Evolutionary conservation across 2,797 vertebrate genomes (phyloP).

Genomic region (Centropyge bicolor): DNA sequence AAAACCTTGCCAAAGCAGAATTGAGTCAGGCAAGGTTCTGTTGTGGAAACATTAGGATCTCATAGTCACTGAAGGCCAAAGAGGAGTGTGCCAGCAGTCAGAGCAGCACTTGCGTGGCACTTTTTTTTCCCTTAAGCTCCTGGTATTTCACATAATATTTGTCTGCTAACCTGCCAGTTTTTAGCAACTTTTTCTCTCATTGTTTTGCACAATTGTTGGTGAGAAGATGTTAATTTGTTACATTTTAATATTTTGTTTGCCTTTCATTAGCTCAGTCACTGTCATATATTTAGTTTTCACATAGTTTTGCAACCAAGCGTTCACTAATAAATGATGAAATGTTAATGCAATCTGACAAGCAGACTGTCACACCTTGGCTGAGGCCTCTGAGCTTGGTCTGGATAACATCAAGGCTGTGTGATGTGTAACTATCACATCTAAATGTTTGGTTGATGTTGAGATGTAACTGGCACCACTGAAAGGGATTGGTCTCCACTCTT

Average conservation of each 20-base stretch:
- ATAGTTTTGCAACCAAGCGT: not conserved
- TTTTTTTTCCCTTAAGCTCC: slow-evolving; percentile 10
- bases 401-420: not conserved
- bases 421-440: not conserved
- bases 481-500: not conserved
- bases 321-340: not conserved
- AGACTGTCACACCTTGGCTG: not conserved
- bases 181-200: not conserved
- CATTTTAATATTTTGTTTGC: not conserved
- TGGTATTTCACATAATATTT: slow-evolving; percentile 20
- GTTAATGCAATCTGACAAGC: not conserved
- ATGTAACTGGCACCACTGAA: not conserved
- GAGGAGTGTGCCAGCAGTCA: slow-evolving; percentile 18
- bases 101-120: slow-evolving; percentile 44
- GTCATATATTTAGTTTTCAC: not conserved
- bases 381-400: not conserved
- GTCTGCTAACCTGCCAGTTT: not conserved
- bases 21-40: slow-evolving; percentile 62
- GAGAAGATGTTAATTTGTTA: not conserved
- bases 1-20: slow-evolving; percentile 57
- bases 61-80: slow-evolving; percentile 37
- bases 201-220: not conserved
- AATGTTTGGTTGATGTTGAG: not conserved
- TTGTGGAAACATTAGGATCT: slow-evolving; percentile 63
- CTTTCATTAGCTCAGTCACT: not conserved